Conservation (phyloP, 2,113 vertebrate species). For the Daubentonia madagascariensis region DNA sequence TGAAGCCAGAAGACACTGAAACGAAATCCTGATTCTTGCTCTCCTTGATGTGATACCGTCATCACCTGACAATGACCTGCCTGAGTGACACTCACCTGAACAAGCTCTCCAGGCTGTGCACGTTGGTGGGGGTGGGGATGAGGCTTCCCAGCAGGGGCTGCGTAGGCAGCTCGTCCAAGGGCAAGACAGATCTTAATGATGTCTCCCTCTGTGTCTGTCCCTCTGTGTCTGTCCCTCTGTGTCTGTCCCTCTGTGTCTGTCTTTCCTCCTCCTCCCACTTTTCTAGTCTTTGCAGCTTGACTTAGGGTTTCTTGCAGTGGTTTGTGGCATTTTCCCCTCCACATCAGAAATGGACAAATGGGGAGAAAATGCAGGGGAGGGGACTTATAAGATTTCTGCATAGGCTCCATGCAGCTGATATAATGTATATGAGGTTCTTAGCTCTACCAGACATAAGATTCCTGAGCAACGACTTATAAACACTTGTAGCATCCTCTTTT, state of each 20-base stretch:
- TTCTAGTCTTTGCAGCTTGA: not conserved
- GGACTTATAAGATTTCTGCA: not conserved
- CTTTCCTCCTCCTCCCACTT: not conserved
- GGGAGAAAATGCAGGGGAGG: not conserved
- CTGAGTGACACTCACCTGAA: not conserved
- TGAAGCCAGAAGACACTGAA: not conserved
- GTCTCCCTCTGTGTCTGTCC: too few relatives aligned
- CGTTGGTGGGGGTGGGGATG: rapidly evolving
- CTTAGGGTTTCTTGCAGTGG: not conserved
- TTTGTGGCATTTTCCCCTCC: not conserved
- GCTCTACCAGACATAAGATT: not conserved
- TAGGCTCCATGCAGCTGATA: not conserved
- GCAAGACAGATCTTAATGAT: not conserved
- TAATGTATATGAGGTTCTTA: rapidly evolving
- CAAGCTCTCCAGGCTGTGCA: rapidly evolving
- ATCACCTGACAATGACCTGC: not conserved
- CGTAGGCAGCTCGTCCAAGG: not conserved
- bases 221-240: not conserved
- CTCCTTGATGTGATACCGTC: not conserved
- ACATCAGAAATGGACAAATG: not conserved
- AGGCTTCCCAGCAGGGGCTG: not conserved
- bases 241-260: rapidly evolving
- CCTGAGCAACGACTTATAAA: not conserved
- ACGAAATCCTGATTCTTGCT: not conserved
- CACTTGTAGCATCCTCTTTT: not conserved